Conservation (phyloP, 2,888 invertebrate species). For the Coelogynopora nodosa region DNA sequence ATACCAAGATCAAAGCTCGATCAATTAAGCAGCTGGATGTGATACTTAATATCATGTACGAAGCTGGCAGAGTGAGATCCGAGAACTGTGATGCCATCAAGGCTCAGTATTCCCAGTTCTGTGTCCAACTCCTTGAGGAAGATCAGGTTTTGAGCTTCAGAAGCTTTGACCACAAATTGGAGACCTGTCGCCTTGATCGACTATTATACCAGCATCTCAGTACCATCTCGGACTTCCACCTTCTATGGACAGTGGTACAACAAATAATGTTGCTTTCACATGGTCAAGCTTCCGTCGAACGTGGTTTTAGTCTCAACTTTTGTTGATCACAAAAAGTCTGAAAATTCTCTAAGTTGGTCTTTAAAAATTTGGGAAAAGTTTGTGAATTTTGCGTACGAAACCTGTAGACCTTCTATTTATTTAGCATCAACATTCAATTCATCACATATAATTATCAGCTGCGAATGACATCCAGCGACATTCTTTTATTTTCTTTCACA, state of each 20-base stretch:
- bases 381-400: too few species aligned
- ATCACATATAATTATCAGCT: too few species aligned
- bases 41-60: neutral
- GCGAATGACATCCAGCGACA: too few species aligned
- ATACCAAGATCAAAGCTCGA: neutral
- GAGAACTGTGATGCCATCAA: neutral
- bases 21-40: too few species aligned
- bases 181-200: neutral
- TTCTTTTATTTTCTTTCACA: too few species aligned
- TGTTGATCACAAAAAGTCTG: too few species aligned
- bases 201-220: neutral
- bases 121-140: neutral
- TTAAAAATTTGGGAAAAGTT: too few species aligned
- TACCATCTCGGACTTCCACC: neutral
- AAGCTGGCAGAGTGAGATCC: neutral
- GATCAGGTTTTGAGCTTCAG: neutral
- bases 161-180: neutral
- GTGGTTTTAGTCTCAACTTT: neutral
- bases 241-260: neutral
- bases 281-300: neutral
- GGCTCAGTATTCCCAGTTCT: neutral
- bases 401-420: too few species aligned
- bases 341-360: too few species aligned
- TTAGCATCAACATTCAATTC: too few species aligned
- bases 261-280: neutral